A percentile compares a stretch with the other conserved stretches of the same genome.
Conservation (phyloP, 2,888 invertebrate species). For the Ephialtes manifestator region DNA sequence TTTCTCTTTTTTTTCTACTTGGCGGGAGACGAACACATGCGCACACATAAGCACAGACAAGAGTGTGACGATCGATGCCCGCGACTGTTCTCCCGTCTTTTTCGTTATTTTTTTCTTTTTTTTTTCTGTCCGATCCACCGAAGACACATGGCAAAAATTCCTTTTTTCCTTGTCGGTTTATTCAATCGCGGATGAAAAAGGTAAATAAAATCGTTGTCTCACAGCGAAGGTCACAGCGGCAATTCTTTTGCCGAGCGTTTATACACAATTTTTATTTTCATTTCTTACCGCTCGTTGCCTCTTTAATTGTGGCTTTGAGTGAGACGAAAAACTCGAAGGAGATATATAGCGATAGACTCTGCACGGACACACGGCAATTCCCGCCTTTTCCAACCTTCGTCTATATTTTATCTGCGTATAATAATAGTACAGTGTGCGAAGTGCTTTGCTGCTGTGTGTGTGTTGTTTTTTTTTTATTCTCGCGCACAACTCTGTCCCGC, state of each 20-base stretch:
- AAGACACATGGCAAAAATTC: background rate
- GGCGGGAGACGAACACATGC: conserved; percentile 2
- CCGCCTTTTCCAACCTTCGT: conserved; percentile 44
- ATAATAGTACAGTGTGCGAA: conserved; percentile 26
- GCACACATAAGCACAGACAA: background rate
- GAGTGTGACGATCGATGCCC: conserved; percentile 47
- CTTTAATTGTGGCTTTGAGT: background rate
- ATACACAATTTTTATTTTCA: background rate
- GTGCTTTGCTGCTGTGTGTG: background rate
- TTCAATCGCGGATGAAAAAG: conserved; percentile 10
- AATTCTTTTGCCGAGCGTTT: background rate
- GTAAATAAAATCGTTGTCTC: background rate
- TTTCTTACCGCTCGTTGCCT: background rate
- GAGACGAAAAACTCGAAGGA: conserved; percentile 38
- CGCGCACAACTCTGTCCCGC: background rate
- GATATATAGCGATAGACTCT: background rate
- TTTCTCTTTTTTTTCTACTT: conserved; percentile 32
- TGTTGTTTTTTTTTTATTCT: conserved; percentile 21
- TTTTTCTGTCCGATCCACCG: conserved; percentile 7
- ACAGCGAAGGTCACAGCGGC: conserved; percentile 1
- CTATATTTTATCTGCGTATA: conserved; percentile 42
- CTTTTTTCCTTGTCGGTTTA: background rate
- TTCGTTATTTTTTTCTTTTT: background rate
- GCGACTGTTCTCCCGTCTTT: conserved; percentile 8
- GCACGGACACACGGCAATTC: conserved; percentile 1